Base-by-base conservation (phyloP, 2,888 invertebrate species). In the Cryptus viduatorius region DNA sequence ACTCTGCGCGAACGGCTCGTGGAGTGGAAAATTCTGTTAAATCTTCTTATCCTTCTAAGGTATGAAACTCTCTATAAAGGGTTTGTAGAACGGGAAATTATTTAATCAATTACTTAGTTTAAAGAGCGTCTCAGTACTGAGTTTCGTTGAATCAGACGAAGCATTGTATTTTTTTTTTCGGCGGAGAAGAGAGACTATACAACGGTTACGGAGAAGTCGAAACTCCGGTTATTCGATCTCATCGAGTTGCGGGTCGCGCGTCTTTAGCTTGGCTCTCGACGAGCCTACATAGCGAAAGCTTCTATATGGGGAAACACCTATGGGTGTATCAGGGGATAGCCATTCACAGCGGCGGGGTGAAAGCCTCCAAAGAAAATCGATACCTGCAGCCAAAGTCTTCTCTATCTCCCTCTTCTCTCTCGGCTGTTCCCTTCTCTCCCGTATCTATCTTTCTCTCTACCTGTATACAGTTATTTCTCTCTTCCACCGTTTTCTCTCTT, bases 331-430 rank as follows among this genome's bases (percentile, higher is more conserved):
- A 79, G 37, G 53, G n/a, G 59, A 56, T 72, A 67, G 65, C 19
- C 59, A 80, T 73, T 73, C 50, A 73, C 67, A 29, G 75, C 61
- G 42, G 31, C 37, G 64, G 79, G 65, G 65, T 72, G 37, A 31
- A 48, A 79, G 72, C 64, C 59, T 61, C 67, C 59, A 76, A 50
- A 77, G 80, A 80, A 83, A 85, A 82, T 83, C 85, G 79, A 80
- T 82, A 82, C 44, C 82, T 77, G 83, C 82, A 82, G 82, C 65
- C 73, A 69, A 79, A 82, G 72, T 56, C 65, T 68, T n/a, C 72
- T 72, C 53, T 72, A 42, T 50, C 69, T 67, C 64, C 56, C 61
- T 29, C 61, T 29, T 77, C 76, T 82, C 72, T 68, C 50, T 85
- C 37, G 16, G 42, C 48, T 79, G 68, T 77, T 64, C 8, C 31